phyloP scores from a whole-genome alignment of 2,797 vertebrate genomes.

The Chelon auratus region DNA sequence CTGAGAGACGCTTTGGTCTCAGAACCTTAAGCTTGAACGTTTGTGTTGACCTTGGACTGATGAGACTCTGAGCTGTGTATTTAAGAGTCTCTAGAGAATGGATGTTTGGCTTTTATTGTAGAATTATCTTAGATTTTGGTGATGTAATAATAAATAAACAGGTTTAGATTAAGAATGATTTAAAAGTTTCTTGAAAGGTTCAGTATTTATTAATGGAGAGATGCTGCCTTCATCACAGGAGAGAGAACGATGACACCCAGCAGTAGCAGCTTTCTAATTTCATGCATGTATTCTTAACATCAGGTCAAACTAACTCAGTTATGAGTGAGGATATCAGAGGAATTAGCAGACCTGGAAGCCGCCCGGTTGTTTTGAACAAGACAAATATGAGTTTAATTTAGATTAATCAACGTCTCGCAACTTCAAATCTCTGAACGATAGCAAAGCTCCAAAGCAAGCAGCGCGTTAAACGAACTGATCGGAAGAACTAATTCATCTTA shows the following conservation, averaged over 20 bases:
- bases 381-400: constrained; percentile 55
- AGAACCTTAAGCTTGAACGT: no score
- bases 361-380: constrained; percentile 24
- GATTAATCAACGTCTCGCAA: constrained; percentile 40
- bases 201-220: no score
- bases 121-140: no score
- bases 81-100: no score
- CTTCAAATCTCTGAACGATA: constrained; percentile 41
- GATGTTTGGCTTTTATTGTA: no score
- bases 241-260: background rate
- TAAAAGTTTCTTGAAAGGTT: no score
- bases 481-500: constrained; percentile 44
- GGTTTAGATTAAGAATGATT: no score
- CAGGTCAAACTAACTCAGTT: constrained; percentile 24
- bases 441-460: constrained; percentile 63
- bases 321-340: constrained; percentile 13
- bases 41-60: no score
- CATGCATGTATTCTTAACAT: constrained; percentile 39
- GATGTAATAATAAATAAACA: no score
- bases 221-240: background rate
- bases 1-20: no score
- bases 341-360: constrained; percentile 8
- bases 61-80: no score
- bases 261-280: constrained; percentile 35
- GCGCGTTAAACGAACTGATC: constrained; percentile 5